Evolutionary conservation across 2,888 invertebrate genomes (phyloP).

Genomic region (Watsonalla binaria): DNA sequence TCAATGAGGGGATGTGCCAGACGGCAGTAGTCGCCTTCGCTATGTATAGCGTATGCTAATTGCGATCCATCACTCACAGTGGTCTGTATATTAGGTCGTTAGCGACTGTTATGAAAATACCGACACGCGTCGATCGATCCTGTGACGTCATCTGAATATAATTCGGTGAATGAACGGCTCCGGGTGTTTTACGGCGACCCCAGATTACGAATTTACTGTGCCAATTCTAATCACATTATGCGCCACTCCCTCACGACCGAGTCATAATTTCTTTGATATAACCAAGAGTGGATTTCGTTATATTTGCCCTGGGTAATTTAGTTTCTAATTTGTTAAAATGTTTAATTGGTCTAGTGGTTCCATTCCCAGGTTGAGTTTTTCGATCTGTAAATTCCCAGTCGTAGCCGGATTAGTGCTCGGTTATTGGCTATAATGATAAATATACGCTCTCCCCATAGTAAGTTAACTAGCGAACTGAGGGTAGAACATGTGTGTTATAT

Average conservation of each 20-base stretch:
- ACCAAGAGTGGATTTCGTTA: no score
- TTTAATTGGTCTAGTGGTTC: neutral
- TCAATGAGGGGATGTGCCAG: constrained; percentile 9
- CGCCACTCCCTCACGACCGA: neutral
- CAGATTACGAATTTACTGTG: constrained; percentile 14
- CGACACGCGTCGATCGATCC: constrained; percentile 24
- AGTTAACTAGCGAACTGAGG: no score
- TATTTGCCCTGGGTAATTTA: neutral
- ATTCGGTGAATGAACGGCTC: constrained; percentile 26
- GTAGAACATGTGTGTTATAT: no score
- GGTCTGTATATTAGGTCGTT: constrained; percentile 43
- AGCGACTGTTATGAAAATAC: constrained; percentile 43
- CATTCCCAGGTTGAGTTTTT: no score
- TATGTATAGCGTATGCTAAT: constrained; percentile 47
- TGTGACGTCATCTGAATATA: constrained; percentile 22
- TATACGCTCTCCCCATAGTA: no score
- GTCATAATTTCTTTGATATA: no score
- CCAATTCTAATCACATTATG: neutral
- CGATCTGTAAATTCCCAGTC: no score
- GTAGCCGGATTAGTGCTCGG: no score
- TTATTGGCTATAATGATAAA: no score
- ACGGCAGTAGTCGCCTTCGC: constrained; percentile 5
- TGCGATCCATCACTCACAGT: constrained; percentile 26
- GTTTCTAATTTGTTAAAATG: neutral
- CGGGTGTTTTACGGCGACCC: constrained; percentile 8